Evolutionary conservation across 2,797 vertebrate genomes (phyloP).

Genomic region (Acipenser ruthenus): DNA sequence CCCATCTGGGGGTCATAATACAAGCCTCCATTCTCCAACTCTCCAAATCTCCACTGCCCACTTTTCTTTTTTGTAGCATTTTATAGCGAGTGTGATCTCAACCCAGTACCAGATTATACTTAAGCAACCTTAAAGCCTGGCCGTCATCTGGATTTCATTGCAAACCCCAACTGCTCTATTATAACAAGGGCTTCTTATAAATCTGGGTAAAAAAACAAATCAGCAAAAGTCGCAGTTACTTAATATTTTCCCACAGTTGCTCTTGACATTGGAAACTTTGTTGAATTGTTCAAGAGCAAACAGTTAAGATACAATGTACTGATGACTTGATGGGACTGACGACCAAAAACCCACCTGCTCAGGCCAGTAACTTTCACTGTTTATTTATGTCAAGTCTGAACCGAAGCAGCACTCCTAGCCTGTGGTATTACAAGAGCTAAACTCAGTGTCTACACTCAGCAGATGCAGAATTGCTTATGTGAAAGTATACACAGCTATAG

Average conservation of each 20-base stretch:
- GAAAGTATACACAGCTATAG: too few species aligned
- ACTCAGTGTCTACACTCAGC: too few species aligned
- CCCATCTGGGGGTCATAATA: conserved; percentile 23
- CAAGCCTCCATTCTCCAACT: conserved; percentile 24
- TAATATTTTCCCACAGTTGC: conserved; percentile 11
- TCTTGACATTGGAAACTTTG: conserved; percentile 23
- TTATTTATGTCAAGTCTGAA: conserved; percentile 12
- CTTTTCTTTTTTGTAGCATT: background rate
- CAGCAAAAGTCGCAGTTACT: conserved; percentile 9
- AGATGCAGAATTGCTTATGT: too few species aligned
- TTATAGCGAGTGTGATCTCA: conserved; percentile 34
- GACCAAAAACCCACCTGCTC: conserved; percentile 28
- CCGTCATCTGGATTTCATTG: conserved; percentile 36
- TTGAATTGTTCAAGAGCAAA: conserved; percentile 21
- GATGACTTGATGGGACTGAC: conserved; percentile 17
- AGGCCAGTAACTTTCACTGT: conserved; percentile 29
- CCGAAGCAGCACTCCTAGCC: too few species aligned
- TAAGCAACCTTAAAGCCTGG: conserved; percentile 32
- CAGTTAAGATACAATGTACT: conserved; percentile 15
- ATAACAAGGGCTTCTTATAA: conserved; percentile 25
- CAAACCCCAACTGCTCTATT: conserved; percentile 28
- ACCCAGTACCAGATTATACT: conserved; percentile 23
- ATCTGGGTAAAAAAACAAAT: conserved; percentile 16
- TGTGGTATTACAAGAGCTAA: too few species aligned
- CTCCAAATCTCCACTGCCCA: conserved; percentile 18